Evolutionary conservation across 1,140 invertebrate genomes (phyloP), one percentile per base, ranked within the genome.

Genomic region (Anoplolepis gracilipes): DNA sequence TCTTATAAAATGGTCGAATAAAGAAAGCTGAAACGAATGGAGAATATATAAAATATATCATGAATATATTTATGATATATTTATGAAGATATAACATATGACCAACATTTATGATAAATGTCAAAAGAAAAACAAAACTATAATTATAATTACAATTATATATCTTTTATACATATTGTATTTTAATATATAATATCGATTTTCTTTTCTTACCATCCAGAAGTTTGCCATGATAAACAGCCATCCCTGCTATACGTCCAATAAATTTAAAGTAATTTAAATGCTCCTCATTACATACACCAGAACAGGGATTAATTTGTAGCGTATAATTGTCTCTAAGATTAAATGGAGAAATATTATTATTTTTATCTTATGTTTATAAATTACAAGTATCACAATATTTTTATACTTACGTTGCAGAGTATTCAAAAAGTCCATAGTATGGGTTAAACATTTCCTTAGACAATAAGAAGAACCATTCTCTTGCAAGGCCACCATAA

Each of bases 381-480:
- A 65, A 16, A 87, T 2, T 49, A 67, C 16, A 69, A 76, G 4
- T 0, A 30, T 53, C 79, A 77, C 28, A 30, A 59, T 33, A n/a
- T 30, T 73, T 67, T 36, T 36, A 61, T 86, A 93, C 94, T 90
- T 76, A 94, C 94, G 99, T 99, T 19, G 99, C 99, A 16, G 99
- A 99, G 96, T 99, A 99, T 95, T 99, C 99, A 96, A 99, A 99
- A 22, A 99, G 96, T 0, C 99, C 99, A 95, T 99, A 99, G 93
- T 99, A 99, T 1, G 99, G 99, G 96, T 99, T 99, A 94, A 99
- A 99, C 98, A 99, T 99, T 96, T 99, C 99, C 95, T 99, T 99
- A 0, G 99, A 99, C 36, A 99, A 95, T 39, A 99, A 96, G 96
- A 99, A 99, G 96, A 99, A 99, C 98, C 99, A 99, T 96, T 99